Evolutionary conservation across 2,888 invertebrate species (phyloP), one percentile per base, ranked within the genome.

Genomic region (Galerucella calmariensis): DNA sequence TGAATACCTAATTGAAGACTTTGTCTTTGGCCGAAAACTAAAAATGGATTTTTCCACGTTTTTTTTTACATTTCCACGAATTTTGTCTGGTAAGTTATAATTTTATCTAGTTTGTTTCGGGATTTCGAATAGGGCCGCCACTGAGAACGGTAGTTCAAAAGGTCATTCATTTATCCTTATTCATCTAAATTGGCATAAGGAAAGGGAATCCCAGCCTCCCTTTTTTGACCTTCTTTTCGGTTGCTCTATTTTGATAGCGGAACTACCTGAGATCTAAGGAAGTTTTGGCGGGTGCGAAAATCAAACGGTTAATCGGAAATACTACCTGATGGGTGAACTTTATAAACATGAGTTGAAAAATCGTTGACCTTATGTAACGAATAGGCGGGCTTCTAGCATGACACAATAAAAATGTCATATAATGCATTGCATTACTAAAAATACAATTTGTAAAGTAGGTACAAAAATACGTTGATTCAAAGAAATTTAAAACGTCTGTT

Each of bases 281-380:
- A 84, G 84, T 84, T 85, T 85, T 84, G 84, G 84, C 84, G 85
- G 83, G 82, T 79, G 81, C 83, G 80, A 82, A 82, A 75, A 77
- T 75, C 76, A 81, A 81, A 83, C 84, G 83, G 82, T 83, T 81
- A 76, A 82, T 78, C 77, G 27, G 61, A 61, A 61, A 27, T 61
- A 61, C 61, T 27, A 61, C 61, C 61, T 61, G 61, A 61, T 61
- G 35, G n/a, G 35, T 12, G 27, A 61, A 61, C 27, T 61, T 61
- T 61, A 61, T 61, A 61, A 61, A 61, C 61, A 61, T 61, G 12
- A 61, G 35, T 35, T 61, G 61, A 27, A 61, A 27, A 35, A 61
- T 35, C 61, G n/a, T 35, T 35, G 61, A 61, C 61, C 61, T 61
- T 35, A 61, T n/a, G n/a, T 61, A 61, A 61, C 61, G 61, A 61